Percentiles rank a stretch among this genome's conserved stretches.
These are phyloP conservation scores for Mola mola DNA, from an alignment of 2,113 vertebrate species.

Conservation along the genomic window DNA sequence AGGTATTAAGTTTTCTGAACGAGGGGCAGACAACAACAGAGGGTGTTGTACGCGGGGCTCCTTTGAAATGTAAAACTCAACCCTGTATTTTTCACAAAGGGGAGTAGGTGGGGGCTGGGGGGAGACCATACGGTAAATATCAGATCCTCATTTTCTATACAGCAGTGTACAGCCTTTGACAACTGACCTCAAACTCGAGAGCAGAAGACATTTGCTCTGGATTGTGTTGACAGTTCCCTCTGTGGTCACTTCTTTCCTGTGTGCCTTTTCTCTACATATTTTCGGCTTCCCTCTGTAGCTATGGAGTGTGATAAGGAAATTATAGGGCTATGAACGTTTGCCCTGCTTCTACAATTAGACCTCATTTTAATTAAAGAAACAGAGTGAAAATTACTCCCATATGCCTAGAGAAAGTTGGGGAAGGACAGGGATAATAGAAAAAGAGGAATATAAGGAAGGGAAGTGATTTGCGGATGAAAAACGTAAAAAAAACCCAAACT, in stretches of 20 bases:
- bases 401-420: conserved; percentile 56
- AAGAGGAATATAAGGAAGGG: conserved; percentile 10
- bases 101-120: background rate
- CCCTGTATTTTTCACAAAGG: conserved; percentile 32
- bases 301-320: conserved; percentile 70
- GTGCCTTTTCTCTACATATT: conserved; percentile 17
- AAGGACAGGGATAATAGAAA: conserved; percentile 44
- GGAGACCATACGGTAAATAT: conserved; percentile 4
- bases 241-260: conserved; percentile 31
- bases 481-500: conserved; percentile 18
- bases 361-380: conserved; percentile 79
- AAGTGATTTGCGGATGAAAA: conserved; percentile 19
- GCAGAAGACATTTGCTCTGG: conserved; percentile 30
- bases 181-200: conserved; percentile 52
- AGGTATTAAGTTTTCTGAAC: conserved; percentile 28
- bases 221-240: conserved; percentile 26
- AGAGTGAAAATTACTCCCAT: conserved; percentile 75
- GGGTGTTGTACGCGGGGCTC: conserved; percentile 32
- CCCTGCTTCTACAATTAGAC: conserved; percentile 73
- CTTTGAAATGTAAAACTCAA: conserved; percentile 67
- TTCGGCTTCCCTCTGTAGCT: conserved; percentile 14
- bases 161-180: conserved; percentile 30
- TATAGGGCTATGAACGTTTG: conserved; percentile 70
- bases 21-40: conserved; percentile 42
- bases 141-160: conserved; percentile 15